Evolutionary conservation across 2,797 vertebrate genomes (phyloP).

Genomic region (Lagodon rhomboides): DNA sequence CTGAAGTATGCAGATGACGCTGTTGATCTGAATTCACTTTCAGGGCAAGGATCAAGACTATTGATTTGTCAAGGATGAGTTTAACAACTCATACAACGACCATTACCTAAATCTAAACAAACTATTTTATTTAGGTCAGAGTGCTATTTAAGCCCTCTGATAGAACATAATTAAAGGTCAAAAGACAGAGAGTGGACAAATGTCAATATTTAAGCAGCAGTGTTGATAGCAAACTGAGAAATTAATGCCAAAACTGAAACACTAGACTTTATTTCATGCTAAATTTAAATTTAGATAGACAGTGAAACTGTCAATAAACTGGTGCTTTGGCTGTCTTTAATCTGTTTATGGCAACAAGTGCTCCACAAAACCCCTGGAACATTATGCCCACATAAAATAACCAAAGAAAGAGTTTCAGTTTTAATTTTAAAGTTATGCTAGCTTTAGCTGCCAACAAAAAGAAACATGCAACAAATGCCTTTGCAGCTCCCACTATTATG

Average conservation of each 20-base stretch:
- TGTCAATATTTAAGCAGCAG: background rate
- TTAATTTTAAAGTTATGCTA: background rate
- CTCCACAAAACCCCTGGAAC: background rate
- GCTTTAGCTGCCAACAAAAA: background rate
- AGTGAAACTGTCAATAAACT: background rate
- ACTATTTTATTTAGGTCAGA: background rate
- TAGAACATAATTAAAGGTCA: background rate
- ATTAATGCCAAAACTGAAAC: background rate
- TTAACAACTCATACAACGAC: background rate
- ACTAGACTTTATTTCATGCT: background rate
- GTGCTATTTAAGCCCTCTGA: background rate
- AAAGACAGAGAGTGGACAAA: background rate
- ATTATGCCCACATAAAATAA: background rate
- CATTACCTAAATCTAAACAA: conserved; percentile 1
- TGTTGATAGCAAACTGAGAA: background rate
- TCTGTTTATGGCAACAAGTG: background rate
- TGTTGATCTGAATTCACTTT: background rate
- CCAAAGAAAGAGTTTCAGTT: background rate
- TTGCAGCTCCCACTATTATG: background rate
- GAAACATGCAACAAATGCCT: background rate
- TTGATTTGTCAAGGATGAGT: background rate
- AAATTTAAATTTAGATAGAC: background rate
- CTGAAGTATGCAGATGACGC: background rate
- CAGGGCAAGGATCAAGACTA: background rate
- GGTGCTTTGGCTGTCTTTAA: background rate